These are phyloP conservation scores for Hemaris fuciformis DNA, from an alignment of 2,888 invertebrate genomes.

Conservation along the genomic window DNA sequence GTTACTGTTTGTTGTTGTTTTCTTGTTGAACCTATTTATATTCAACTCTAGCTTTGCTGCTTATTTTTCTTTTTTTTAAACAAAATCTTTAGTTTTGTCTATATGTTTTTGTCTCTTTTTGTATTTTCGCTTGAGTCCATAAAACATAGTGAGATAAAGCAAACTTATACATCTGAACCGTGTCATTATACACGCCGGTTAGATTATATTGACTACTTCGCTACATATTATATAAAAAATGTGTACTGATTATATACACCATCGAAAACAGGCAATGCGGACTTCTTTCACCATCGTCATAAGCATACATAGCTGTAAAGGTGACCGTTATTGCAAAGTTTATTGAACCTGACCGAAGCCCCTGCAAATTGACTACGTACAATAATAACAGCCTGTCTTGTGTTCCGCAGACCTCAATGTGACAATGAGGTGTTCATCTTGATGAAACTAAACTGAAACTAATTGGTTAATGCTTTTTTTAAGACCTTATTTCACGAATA, in stretches of 20 bases:
- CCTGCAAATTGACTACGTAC: conserved; percentile 37
- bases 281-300: conserved; percentile 12
- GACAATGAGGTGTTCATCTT: neutral
- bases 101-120: too few species aligned
- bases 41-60: too few species aligned
- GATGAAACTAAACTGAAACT: neutral
- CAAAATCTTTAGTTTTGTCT: too few species aligned
- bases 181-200: too few species aligned
- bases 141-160: too few species aligned
- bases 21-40: too few species aligned
- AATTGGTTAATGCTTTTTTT: too few species aligned
- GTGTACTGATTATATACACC: neutral
- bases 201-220: neutral
- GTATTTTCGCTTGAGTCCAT: too few species aligned
- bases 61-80: too few species aligned
- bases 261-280: neutral
- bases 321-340: conserved; percentile 33
- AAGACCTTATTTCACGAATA: too few species aligned
- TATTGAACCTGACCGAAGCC: conserved; percentile 39
- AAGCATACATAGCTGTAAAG: conserved; percentile 19
- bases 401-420: neutral
- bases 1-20: too few species aligned
- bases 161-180: too few species aligned
- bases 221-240: neutral
- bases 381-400: conserved; percentile 9